These are phyloP conservation scores for Ophiodon elongatus DNA, from an alignment of 2,113 vertebrate genomes.

Conservation along the genomic window DNA sequence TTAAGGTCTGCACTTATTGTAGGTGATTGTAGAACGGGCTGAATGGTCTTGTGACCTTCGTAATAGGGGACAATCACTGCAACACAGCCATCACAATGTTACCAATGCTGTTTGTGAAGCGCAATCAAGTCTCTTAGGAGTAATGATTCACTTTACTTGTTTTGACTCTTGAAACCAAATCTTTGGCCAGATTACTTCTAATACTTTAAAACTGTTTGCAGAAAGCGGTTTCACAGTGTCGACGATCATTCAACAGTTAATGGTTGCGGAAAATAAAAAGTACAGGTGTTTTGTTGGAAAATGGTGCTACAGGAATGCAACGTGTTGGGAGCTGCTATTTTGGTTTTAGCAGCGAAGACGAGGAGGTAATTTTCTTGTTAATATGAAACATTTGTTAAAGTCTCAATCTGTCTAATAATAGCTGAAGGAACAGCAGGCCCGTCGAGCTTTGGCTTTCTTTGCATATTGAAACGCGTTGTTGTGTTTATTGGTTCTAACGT, in stretches of 20 bases:
- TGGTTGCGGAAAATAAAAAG: not conserved
- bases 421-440: no score
- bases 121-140: conserved; percentile 9
- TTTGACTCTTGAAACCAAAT: not conserved
- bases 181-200: not conserved
- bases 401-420: not conserved
- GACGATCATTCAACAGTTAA: not conserved
- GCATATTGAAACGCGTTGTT: no score
- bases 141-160: not conserved
- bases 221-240: not conserved
- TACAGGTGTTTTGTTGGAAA: not conserved
- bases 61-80: not conserved
- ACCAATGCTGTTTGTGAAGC: not conserved
- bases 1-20: not conserved
- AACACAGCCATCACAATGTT: not conserved
- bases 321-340: not conserved
- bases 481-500: not conserved
- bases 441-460: no score
- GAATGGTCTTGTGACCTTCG: conserved; percentile 8
- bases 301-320: not conserved
- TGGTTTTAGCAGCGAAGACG: not conserved
- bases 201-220: not conserved
- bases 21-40: conserved; percentile 4
- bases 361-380: not conserved
- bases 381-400: not conserved